Conservation (phyloP, 2,113 vertebrate species). For the Leucosticte australis region DNA sequence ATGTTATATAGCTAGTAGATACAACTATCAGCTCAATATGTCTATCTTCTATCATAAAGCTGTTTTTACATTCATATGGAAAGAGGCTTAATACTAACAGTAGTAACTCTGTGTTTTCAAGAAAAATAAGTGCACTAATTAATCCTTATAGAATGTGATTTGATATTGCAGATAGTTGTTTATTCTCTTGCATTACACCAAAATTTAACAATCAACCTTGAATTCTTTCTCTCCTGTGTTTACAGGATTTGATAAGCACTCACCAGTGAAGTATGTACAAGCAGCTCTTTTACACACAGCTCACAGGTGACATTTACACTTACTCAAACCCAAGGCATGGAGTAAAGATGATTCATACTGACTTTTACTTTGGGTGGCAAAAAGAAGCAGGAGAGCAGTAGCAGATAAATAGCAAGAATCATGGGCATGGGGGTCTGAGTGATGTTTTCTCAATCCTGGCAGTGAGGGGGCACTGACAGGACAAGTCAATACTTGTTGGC, state of each 20-base stretch:
- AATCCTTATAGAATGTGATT: accelerated
- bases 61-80: background rate
- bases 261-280: background rate
- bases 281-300: background rate
- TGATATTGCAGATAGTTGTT: background rate
- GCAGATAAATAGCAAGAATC: background rate
- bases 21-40: background rate
- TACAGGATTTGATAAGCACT: background rate
- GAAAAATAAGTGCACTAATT: background rate
- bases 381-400: background rate
- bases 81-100: background rate
- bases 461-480: background rate
- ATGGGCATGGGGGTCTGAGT: accelerated
- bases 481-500: background rate
- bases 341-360: background rate
- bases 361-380: background rate
- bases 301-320: background rate
- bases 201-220: background rate
- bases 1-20: background rate
- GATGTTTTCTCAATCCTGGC: background rate
- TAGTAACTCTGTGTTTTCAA: background rate
- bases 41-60: background rate
- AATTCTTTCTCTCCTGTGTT: background rate
- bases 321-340: background rate
- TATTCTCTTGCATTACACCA: background rate